Base-by-base conservation (phyloP, 2,113 vertebrate species). In the Eulemur macaco region DNA sequence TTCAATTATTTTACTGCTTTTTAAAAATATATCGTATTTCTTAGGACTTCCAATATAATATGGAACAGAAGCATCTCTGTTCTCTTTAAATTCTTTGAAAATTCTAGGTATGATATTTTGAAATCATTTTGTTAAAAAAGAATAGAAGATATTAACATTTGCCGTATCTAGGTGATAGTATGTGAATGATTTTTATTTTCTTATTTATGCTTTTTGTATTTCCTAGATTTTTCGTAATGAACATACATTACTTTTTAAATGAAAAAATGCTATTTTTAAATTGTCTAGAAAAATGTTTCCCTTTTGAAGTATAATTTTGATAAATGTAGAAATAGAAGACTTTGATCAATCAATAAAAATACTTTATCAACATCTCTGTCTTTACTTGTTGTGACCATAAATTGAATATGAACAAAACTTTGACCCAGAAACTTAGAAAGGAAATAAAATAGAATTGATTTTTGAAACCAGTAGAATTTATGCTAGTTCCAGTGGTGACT, bases 1-100 rank as follows among this genome's bases (percentile, higher is more conserved):
- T 52, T 91, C n/a, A 81, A 1, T 78, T 95, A 54, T 60, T 76
- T 93, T 84, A 89, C 64, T 66, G 23, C 50, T 69, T 69, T 42
- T 60, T 5, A 77, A 69, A 85, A 84, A 31, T 18, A 6, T 58
- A 21, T 66, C 13, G 42, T 52, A 66, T 17, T 87, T 21, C n/a
- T 93, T 91, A 63, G 50, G 8, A 89, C 45, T 91, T 89, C 25
- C 11, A 87, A 8, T 69, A 56, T 13, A 86, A 69, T 92, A 17
- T 83, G 37, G 45, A 73, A 85, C 29, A 95, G 71, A 76, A 77
- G 25, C 13, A 78, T 45, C 12, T 94, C 56, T 69, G 3, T 56
- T 83, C 50, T 92, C 81, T 95, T 93, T 78, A 91, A 88, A 85
- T 86, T 82, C 9, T 31, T 86, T 91, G 45, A 95, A 92, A 93